Percentiles rank a stretch among this genome's conserved stretches.
Evolutionary conservation across 2,888 invertebrate species (phyloP).

Genomic region (Drosophila antonietae): DNA sequence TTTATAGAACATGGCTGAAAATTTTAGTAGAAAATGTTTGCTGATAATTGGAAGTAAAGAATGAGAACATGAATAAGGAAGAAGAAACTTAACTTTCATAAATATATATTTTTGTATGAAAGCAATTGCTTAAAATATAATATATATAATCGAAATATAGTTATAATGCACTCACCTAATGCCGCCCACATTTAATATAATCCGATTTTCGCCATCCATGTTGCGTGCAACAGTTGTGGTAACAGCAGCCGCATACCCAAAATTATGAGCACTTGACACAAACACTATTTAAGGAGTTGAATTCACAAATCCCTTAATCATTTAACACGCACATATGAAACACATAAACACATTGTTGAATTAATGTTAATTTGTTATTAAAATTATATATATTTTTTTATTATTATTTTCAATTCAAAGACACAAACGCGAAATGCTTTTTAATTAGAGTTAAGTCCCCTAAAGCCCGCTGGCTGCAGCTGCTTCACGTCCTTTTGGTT

Average conservation of each 20-base stretch:
- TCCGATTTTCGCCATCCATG: conserved; percentile 96
- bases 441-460: conserved; percentile 44
- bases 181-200: conserved; percentile 97
- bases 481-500: conserved; percentile 23
- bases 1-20: neutral
- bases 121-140: neutral
- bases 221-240: conserved; percentile 76
- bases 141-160: neutral
- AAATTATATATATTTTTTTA: neutral
- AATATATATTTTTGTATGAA: no score
- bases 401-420: conserved; percentile 3
- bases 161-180: conserved; percentile 87
- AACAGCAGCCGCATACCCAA: conserved; percentile 75
- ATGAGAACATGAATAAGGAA: neutral
- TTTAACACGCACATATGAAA: neutral
- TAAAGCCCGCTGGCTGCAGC: conserved; percentile 7
- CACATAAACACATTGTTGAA: neutral
- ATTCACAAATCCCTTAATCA: conserved; percentile 4
- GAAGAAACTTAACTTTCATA: neutral
- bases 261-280: conserved; percentile 32
- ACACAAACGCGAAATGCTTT: conserved; percentile 27
- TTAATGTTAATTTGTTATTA: conserved; percentile 2
- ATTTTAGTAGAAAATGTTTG: neutral
- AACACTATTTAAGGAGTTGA: conserved; percentile 11
- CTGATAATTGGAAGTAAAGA: neutral